These are phyloP conservation scores for Synanthedon formicaeformis DNA, from an alignment of 2,888 invertebrate species.

Conservation along the genomic window DNA sequence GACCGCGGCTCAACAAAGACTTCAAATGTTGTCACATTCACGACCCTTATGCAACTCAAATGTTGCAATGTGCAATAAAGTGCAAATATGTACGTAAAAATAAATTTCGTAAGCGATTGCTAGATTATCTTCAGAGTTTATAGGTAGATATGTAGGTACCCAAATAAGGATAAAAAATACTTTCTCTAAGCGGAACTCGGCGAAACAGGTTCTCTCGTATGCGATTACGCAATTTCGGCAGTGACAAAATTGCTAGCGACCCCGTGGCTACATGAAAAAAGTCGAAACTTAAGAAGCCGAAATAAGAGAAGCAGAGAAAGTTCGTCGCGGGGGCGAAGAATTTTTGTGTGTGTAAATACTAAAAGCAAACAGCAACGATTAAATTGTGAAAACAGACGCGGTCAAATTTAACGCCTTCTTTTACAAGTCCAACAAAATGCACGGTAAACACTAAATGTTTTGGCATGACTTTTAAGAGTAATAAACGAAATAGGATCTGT, in stretches of 20 bases:
- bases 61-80: slow-evolving; percentile 5
- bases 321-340: slow-evolving; percentile 28
- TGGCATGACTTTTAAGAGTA: slow-evolving; percentile 22
- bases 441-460: slow-evolving; percentile 3
- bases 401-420: not conserved
- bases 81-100: slow-evolving; percentile 5
- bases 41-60: slow-evolving; percentile 16
- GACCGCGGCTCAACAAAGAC: slow-evolving; percentile 11
- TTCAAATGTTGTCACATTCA: slow-evolving; percentile 9
- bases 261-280: slow-evolving; percentile 32
- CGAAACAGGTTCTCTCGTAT: slow-evolving; percentile 42
- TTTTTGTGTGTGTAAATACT: slow-evolving; percentile 18
- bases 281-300: slow-evolving; percentile 33
- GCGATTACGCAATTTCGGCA: slow-evolving; percentile 44
- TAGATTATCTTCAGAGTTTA: slow-evolving; percentile 19
- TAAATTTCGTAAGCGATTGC: slow-evolving; percentile 7
- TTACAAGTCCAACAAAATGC: too few relatives aligned
- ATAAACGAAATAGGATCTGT: slow-evolving; percentile 20
- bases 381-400: not conserved
- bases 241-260: slow-evolving; percentile 44
- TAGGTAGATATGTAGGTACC: slow-evolving; percentile 18
- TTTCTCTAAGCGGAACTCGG: slow-evolving; percentile 47
- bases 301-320: slow-evolving; percentile 43
- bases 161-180: slow-evolving; percentile 31
- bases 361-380: slow-evolving; percentile 5